Conservation (phyloP, 2,113 vertebrate species). For the Osmerus eperlanus region DNA sequence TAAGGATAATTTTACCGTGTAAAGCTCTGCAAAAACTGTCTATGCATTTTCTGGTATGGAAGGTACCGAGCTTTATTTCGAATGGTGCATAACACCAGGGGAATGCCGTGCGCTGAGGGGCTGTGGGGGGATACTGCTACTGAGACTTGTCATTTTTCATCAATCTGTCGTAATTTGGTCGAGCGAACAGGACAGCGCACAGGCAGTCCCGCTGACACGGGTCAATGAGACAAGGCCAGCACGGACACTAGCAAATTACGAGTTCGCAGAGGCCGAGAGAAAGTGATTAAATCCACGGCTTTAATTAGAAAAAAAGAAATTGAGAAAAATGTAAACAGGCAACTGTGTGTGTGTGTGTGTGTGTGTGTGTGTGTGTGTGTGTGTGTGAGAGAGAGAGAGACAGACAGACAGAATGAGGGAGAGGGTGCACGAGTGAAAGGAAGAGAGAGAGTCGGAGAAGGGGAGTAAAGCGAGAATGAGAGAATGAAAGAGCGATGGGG, state of each 20-base stretch:
- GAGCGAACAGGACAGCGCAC: slow-evolving; percentile 76
- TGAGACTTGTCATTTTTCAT: slow-evolving; percentile 79
- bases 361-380: slow-evolving; percentile 22
- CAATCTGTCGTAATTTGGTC: slow-evolving; percentile 81
- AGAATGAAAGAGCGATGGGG: slow-evolving; percentile 23
- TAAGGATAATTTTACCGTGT: no score
- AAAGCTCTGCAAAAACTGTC: no score
- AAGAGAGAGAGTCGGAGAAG: slow-evolving; percentile 9
- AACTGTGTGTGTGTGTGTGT: slow-evolving; percentile 19
- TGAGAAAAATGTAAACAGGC: slow-evolving; percentile 26
- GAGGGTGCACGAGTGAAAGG: not conserved
- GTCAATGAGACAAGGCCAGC: slow-evolving; percentile 73
- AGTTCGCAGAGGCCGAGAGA: slow-evolving; percentile 57
- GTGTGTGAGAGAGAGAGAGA: not conserved
- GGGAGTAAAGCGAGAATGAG: slow-evolving; percentile 27
- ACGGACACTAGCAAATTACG: slow-evolving; percentile 73
- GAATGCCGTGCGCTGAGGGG: not conserved
- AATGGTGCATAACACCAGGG: no score
- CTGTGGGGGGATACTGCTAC: slow-evolving; percentile 47
- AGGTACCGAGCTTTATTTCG: no score
- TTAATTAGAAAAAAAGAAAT: slow-evolving; percentile 35
- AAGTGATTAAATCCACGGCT: slow-evolving; percentile 33
- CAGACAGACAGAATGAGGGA: not conserved
- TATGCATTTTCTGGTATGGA: no score
- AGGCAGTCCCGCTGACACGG: slow-evolving; percentile 75